Evolutionary conservation across 64 coral and sea anemone species (phyloP).

Genomic region (Cladopsammia gracilis): DNA sequence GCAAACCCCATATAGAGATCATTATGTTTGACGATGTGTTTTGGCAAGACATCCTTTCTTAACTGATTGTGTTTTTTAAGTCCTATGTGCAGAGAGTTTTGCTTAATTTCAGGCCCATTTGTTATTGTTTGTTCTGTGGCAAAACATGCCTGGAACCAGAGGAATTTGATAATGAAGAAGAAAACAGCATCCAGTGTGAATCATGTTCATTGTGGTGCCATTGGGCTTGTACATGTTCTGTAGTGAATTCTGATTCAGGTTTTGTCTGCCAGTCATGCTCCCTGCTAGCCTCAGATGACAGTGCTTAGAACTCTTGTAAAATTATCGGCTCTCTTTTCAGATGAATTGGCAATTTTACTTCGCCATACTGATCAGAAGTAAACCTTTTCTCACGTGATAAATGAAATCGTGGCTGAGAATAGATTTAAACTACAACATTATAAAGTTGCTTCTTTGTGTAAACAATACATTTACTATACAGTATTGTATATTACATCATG

Average conservation of each 20-base stretch:
- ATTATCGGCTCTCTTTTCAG: too few relatives aligned
- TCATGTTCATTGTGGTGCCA: constrained; percentile 39
- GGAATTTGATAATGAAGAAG: constrained; percentile 55
- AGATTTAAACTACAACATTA: too few relatives aligned
- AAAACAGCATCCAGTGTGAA: constrained; percentile 23
- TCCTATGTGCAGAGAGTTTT: constrained; percentile 34
- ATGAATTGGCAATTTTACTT: neutral
- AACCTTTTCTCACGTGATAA: too few relatives aligned
- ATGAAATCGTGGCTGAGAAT: too few relatives aligned
- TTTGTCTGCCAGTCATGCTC: constrained; percentile 66
- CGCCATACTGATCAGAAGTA: too few relatives aligned
- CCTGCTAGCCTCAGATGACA: constrained; percentile 2
- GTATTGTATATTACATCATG: constrained; percentile 17
- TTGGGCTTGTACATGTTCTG: constrained; percentile 55
- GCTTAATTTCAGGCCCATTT: constrained; percentile 11
- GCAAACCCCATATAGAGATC: neutral
- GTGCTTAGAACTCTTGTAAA: neutral
- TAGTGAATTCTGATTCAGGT: constrained; percentile 58
- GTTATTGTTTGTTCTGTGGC: constrained; percentile 22
- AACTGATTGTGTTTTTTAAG: constrained; percentile 63
- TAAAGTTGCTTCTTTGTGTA: too few relatives aligned
- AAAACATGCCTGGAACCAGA: constrained; percentile 34
- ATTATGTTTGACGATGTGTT: constrained; percentile 42
- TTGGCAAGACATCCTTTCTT: constrained; percentile 51
- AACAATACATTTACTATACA: too few relatives aligned